These are phyloP conservation scores for Diadegma fenestrale DNA, from an alignment of 2,888 invertebrate species.

Conservation along the genomic window DNA sequence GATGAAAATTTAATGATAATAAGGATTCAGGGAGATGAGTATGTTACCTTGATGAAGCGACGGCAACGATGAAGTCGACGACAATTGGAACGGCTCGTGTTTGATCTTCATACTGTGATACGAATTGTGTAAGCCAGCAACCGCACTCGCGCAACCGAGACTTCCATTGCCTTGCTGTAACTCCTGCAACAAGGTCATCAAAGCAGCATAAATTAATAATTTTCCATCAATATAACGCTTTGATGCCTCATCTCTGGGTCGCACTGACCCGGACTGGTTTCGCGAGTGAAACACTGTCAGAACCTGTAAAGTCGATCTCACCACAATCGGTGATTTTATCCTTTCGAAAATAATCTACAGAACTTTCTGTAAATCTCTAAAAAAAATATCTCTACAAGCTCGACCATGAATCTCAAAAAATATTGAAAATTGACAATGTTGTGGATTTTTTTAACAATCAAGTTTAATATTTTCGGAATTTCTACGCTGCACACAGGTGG, in stretches of 20 bases:
- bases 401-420: no score
- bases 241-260: background rate
- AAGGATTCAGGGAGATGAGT: background rate
- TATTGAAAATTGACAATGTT: no score
- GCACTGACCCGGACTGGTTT: background rate
- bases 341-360: no score
- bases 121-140: constrained; percentile 77
- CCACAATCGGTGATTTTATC: no score
- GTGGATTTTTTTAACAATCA: no score
- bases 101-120: constrained; percentile 81
- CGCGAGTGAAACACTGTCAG: no score
- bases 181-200: constrained; percentile 74
- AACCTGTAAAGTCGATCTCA: no score
- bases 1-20: background rate
- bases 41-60: constrained; percentile 80
- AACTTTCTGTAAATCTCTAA: no score
- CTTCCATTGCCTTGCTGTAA: constrained; percentile 79
- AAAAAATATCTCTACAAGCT: no score
- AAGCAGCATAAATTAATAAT: background rate
- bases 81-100: constrained; percentile 81
- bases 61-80: constrained; percentile 78
- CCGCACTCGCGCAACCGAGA: constrained; percentile 72
- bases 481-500: no score
- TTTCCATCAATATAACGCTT: background rate
- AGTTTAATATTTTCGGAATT: no score